These are phyloP conservation scores for Ochropleura leucogaster DNA, from an alignment of 2,888 invertebrate genomes.

Conservation along the genomic window DNA sequence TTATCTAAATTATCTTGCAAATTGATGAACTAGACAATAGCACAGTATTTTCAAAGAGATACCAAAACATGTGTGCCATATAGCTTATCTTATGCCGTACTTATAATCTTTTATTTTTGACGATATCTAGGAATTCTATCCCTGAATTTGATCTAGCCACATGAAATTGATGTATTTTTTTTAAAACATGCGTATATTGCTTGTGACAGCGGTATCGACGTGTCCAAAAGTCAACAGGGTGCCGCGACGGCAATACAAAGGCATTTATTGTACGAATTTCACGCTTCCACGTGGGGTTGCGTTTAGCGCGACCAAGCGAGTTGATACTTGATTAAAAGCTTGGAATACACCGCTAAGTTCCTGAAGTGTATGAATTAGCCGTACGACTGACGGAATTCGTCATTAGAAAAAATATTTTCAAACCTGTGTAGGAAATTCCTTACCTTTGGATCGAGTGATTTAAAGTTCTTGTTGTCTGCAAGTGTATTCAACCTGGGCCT, in stretches of 20 bases:
- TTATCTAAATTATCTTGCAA: background rate
- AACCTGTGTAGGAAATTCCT: background rate
- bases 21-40: background rate
- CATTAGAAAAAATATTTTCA: background rate
- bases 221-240: conserved; percentile 83
- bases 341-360: background rate
- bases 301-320: conserved; percentile 51
- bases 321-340: conserved; percentile 72
- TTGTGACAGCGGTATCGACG: conserved; percentile 63
- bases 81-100: background rate
- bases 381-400: background rate
- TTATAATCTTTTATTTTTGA: background rate
- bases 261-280: conserved; percentile 90
- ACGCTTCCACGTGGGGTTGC: conserved; percentile 86
- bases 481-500: background rate
- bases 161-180: background rate
- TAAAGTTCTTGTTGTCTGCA: background rate
- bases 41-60: background rate
- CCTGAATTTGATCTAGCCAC: background rate
- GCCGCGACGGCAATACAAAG: conserved; percentile 87
- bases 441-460: background rate
- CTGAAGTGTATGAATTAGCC: background rate
- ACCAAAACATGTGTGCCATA: background rate
- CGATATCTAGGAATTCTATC: background rate
- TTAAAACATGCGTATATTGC: conserved; percentile 20